Conservation (phyloP, 2,113 vertebrate species). For the Grallaria varia region DNA sequence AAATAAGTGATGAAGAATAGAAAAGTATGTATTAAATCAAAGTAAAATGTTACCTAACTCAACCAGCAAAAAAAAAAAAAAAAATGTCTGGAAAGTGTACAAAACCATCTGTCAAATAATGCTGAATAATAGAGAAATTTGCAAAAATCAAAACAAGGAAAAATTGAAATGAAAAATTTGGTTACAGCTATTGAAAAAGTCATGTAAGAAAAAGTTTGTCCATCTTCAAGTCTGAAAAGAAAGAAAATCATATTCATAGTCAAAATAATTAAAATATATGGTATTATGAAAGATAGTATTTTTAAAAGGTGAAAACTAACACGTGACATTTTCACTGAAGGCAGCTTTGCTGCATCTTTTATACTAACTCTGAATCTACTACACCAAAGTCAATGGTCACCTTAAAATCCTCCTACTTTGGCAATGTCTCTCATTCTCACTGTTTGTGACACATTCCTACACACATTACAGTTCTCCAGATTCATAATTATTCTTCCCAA, state of each 20-base stretch:
- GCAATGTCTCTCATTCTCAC: background rate
- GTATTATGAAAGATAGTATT: background rate
- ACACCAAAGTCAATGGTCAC: background rate
- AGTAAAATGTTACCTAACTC: background rate
- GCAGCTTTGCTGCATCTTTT: background rate
- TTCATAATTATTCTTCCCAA: background rate
- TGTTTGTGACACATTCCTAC: background rate
- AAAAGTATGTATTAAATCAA: background rate
- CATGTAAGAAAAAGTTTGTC: background rate
- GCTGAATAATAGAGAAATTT: background rate
- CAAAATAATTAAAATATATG: background rate
- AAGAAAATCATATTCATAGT: background rate
- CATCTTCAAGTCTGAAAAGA: background rate
- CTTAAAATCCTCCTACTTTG: background rate
- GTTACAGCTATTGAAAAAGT: background rate
- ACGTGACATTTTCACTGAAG: background rate
- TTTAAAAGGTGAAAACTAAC: background rate
- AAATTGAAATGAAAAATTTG: background rate
- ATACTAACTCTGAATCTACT: background rate
- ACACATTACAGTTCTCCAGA: background rate
- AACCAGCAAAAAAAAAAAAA: background rate
- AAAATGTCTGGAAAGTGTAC: background rate
- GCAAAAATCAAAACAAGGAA: background rate
- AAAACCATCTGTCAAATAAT: background rate
- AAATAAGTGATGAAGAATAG: background rate